Percentiles rank a stretch among this genome's conserved stretches.
Evolutionary conservation across 2,888 invertebrate genomes (phyloP).

Genomic region (Gymnoscelis rufifasciata): DNA sequence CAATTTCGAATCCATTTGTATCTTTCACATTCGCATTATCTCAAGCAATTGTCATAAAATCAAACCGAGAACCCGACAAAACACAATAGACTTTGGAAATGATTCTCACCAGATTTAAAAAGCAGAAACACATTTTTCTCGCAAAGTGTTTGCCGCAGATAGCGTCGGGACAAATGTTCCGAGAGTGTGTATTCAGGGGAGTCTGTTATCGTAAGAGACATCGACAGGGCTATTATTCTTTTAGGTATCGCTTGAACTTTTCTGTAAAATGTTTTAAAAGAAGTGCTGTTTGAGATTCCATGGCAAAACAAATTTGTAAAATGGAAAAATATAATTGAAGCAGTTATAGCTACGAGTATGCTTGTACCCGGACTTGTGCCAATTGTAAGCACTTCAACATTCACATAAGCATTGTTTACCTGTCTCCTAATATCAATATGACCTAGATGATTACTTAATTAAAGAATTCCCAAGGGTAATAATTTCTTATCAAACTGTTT

Average conservation of each 20-base stretch:
- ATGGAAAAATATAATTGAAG: no score
- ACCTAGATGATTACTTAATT: no score
- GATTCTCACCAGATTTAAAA: conserved; percentile 25
- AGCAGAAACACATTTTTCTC: conserved; percentile 30
- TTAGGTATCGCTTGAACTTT: conserved; percentile 28
- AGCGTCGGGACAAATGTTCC: conserved; percentile 50
- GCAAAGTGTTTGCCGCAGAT: conserved; percentile 54
- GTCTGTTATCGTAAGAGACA: conserved; percentile 43
- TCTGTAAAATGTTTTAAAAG: conserved; percentile 20
- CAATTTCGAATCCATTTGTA: neutral
- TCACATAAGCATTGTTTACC: no score
- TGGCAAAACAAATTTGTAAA: no score
- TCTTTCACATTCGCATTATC: neutral
- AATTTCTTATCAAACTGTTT: no score
- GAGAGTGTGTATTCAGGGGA: conserved; percentile 41
- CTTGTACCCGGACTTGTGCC: no score
- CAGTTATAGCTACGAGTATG: no score
- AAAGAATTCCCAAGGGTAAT: no score
- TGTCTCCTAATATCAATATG: no score
- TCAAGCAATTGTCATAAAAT: conserved; percentile 7
- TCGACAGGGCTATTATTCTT: conserved; percentile 41
- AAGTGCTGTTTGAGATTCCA: neutral
- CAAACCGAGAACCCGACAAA: conserved; percentile 3
- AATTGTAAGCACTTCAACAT: no score
- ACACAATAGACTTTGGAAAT: conserved; percentile 17